Base-by-base conservation (phyloP, 1,140 invertebrate genomes). In the Leptinotarsa texana region DNA sequence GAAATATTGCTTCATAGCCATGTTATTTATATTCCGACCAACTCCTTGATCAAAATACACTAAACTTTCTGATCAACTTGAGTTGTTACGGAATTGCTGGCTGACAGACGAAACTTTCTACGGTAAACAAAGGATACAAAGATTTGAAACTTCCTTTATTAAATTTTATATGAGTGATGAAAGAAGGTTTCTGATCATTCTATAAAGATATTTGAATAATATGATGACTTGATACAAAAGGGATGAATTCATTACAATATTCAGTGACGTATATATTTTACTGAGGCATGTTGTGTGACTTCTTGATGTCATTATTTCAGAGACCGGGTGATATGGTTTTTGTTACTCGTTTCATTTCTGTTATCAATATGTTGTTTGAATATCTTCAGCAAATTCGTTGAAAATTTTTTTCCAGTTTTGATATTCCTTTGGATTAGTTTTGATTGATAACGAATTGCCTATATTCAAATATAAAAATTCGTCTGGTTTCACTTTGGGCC, bases 11-110 rank as follows among this genome's bases (percentile, higher is more conserved):
- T 42, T 42, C 33, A 8, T 3, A 8, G 33, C 33, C 4, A 42
- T 42, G 33, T 18, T 69, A 69, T 69, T 69, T 69, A 69, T 69
- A 69, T 69, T 57, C 68, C 57, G 68, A 69, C 51, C 68, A 21
- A 49, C 68, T 27, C 68, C 48, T 49, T 51, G 48, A 69, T 69
- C 33, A 57, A 51, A 49, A 24, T 11, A 69, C 67, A 69, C 0
- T 57, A n/a, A 18, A 42, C 33, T 42, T 42, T 11, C 2, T 8
- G 51, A 18, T n/a, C 51, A 57, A 57, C 51, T 57, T 57, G 13
- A 8, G 13, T 57, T 18, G 51, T 57, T 57, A 6, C 4, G n/a
- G n/a, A 57, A 57, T n/a, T 57, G 51, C 51, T 57, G 51, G 51
- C 27, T 33, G 6, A 51, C 13, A 51, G 11, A 51, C 17, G 13